A percentile compares a stretch with the other conserved stretches of the same genome.
phyloP scores from a whole-genome alignment of 2,797 vertebrate genomes.

The Lepus townsendii region DNA sequence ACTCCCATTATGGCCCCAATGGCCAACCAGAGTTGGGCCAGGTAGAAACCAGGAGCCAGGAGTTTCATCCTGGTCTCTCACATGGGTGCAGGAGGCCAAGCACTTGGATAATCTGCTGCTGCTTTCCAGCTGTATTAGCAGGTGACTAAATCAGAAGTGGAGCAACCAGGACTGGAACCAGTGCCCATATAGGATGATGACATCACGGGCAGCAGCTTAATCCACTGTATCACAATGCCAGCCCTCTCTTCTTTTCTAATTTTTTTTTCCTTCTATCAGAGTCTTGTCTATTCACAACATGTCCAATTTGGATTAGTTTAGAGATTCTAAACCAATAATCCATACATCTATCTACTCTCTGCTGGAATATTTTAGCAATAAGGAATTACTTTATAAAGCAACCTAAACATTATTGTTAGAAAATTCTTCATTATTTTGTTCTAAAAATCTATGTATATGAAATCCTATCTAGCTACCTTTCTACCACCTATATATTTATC shows the following conservation, averaged over 20 bases:
- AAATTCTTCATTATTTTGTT: conserved; percentile 43
- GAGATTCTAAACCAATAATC: background rate
- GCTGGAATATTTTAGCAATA: conserved; percentile 10
- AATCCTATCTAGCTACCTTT: background rate
- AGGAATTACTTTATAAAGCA: conserved; percentile 5
- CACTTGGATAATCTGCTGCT: too few species aligned
- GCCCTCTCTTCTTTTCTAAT: conserved; percentile 17
- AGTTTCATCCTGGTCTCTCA: too few species aligned
- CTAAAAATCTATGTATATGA: background rate
- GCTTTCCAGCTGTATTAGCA: too few species aligned
- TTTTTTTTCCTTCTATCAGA: background rate
- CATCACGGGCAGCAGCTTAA: too few species aligned
- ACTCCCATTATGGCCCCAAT: too few species aligned
- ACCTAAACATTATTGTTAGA: background rate
- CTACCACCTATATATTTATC: background rate
- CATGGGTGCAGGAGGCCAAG: too few species aligned
- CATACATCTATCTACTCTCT: background rate
- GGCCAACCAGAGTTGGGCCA: too few species aligned
- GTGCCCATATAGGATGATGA: too few species aligned
- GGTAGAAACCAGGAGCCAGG: too few species aligned
- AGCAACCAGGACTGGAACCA: too few species aligned
- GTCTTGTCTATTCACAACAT: background rate
- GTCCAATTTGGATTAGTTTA: background rate
- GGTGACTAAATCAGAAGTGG: too few species aligned
- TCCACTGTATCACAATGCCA: too few species aligned